These are phyloP conservation scores for Pachydiplax longipennis DNA, from an alignment of 2,888 invertebrate species.

Conservation along the genomic window DNA sequence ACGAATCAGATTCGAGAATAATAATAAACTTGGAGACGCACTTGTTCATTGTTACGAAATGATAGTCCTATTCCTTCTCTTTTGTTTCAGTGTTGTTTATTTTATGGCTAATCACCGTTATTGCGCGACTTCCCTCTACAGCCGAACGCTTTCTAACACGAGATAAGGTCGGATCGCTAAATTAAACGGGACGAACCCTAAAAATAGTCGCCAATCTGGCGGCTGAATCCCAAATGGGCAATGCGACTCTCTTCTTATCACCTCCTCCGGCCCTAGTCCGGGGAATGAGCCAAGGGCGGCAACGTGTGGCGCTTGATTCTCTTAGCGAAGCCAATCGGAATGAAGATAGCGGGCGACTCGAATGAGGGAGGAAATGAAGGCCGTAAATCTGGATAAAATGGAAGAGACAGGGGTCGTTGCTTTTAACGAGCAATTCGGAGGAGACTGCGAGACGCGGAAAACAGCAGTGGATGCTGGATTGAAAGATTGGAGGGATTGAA, in stretches of 20 bases:
- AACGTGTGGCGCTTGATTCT: background rate
- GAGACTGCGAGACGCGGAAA: background rate
- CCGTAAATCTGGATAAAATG: background rate
- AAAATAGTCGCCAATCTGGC: background rate
- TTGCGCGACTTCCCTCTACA: too few species aligned
- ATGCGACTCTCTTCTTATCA: background rate
- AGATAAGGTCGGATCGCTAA: too few species aligned
- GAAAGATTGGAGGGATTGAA: background rate
- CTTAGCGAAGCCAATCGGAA: background rate
- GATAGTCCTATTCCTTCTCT: too few species aligned
- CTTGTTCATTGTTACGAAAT: too few species aligned
- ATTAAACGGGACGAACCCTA: too few species aligned
- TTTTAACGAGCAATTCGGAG: slow-evolving; percentile 27
- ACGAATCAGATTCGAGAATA: too few species aligned
- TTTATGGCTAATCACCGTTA: too few species aligned
- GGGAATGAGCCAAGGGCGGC: background rate
- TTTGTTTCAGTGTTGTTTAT: too few species aligned
- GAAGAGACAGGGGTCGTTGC: background rate
- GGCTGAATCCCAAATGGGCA: background rate
- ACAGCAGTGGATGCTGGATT: background rate
- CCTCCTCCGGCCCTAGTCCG: background rate
- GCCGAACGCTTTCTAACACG: too few species aligned
- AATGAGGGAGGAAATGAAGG: slow-evolving; percentile 27
- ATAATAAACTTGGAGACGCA: too few species aligned
- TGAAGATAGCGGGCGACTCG: background rate